A percentile compares a stretch with the other conserved stretches of the same genome.
These are phyloP conservation scores for Galagoides demidoff DNA, from an alignment of 2,797 vertebrate genomes.

Conservation along the genomic window DNA sequence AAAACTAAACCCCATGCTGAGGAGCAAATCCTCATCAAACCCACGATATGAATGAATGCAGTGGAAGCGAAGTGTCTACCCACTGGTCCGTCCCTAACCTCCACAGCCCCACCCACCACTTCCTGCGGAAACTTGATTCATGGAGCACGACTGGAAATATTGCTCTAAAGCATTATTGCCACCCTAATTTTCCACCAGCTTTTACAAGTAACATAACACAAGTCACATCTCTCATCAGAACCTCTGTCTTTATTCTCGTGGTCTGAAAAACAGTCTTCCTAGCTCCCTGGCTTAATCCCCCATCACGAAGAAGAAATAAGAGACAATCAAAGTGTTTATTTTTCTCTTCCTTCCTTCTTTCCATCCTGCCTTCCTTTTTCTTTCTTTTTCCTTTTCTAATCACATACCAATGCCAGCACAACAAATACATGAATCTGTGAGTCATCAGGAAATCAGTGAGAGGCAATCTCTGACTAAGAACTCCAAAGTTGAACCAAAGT, in stretches of 20 bases:
- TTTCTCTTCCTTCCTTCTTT: background rate
- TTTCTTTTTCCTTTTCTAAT: background rate
- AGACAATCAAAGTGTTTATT: background rate
- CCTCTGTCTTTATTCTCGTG: background rate
- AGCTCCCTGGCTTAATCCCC: background rate
- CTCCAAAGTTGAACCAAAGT: background rate
- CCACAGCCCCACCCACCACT: fast-evolving
- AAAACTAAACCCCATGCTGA: conserved; percentile 72
- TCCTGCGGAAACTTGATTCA: background rate
- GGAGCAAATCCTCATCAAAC: conserved; percentile 54
- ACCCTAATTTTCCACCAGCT: background rate
- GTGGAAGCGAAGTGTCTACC: background rate
- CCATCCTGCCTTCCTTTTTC: no score
- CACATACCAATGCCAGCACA: background rate
- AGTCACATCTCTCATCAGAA: background rate
- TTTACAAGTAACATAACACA: background rate
- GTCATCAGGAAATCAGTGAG: background rate
- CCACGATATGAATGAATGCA: background rate
- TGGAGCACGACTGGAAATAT: background rate
- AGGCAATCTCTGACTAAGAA: background rate
- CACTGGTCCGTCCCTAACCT: background rate
- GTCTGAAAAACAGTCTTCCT: background rate
- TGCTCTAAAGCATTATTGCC: background rate
- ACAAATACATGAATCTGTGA: background rate
- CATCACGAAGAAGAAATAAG: background rate